Evolutionary conservation across 2,888 invertebrate species (phyloP).

Genomic region (Trachelus iudaicus): DNA sequence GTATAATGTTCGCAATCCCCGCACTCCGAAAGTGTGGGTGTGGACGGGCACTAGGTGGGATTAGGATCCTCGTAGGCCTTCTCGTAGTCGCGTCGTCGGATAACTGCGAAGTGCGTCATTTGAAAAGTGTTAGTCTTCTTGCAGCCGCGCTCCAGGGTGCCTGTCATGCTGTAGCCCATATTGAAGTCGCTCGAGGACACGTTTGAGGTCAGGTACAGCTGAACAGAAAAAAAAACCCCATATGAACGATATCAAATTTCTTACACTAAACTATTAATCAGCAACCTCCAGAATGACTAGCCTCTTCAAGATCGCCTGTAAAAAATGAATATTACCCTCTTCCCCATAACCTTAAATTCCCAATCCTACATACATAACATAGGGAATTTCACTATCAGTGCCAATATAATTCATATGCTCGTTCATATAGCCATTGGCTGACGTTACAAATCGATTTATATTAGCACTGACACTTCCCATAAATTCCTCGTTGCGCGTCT

Average conservation of each 20-base stretch:
- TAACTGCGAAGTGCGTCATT: slow-evolving; percentile 89
- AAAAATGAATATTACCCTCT: too few relatives aligned
- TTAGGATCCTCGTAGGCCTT: slow-evolving; percentile 66
- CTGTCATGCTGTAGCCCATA: slow-evolving; percentile 91
- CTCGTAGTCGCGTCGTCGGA: slow-evolving; percentile 81
- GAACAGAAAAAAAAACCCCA: slow-evolving; percentile 35
- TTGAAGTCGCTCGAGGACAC: slow-evolving; percentile 88
- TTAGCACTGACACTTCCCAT: too few relatives aligned
- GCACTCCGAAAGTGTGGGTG: slow-evolving; percentile 62
- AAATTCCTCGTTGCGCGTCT: too few relatives aligned
- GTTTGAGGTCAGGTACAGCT: slow-evolving; percentile 85
- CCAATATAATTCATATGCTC: too few relatives aligned
- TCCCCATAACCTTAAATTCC: too few relatives aligned
- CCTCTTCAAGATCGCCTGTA: neutral
- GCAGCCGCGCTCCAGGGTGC: slow-evolving; percentile 83
- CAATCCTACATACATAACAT: too few relatives aligned
- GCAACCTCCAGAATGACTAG: neutral
- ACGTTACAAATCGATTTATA: too few relatives aligned
- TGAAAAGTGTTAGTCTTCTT: slow-evolving; percentile 82
- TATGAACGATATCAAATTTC: neutral
- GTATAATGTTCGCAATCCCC: slow-evolving; percentile 62
- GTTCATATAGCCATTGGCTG: too few relatives aligned
- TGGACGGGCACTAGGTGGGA: slow-evolving; percentile 64
- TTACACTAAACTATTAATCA: neutral
- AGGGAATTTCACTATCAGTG: too few relatives aligned